Evolutionary conservation across 2,113 vertebrate species (phyloP).

Genomic region (Ochotona curzoniae): DNA sequence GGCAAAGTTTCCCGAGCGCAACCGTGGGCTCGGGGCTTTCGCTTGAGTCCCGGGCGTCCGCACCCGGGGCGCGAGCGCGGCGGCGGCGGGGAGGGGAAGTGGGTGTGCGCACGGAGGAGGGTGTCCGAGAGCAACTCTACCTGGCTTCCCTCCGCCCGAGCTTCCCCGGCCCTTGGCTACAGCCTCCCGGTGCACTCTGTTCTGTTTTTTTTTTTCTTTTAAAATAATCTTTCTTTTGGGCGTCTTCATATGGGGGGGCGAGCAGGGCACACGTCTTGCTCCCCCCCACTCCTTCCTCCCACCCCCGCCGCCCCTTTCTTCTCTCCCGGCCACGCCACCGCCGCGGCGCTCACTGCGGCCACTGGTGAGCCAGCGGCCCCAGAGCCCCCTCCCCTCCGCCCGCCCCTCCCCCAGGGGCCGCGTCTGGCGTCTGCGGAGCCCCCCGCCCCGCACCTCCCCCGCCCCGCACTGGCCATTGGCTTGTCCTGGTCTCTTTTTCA

Average conservation of each 20-base stretch:
- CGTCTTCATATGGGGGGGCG: slow-evolving; percentile 5
- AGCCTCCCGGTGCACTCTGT: not conserved
- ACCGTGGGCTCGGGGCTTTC: slow-evolving; percentile 54
- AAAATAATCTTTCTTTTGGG: slow-evolving; percentile 69
- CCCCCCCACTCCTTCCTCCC: slow-evolving; percentile 18
- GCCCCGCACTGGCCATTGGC: slow-evolving; percentile 88
- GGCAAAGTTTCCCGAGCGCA: slow-evolving; percentile 76
- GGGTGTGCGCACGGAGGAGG: slow-evolving; percentile 76
- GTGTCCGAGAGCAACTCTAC: slow-evolving; percentile 79
- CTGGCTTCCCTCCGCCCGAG: slow-evolving; percentile 72
- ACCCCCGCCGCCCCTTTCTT: slow-evolving; percentile 66
- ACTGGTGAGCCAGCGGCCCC: slow-evolving; percentile 75
- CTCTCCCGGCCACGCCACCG: slow-evolving; percentile 62
- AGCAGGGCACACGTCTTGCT: slow-evolving; percentile 50
- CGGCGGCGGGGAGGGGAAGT: slow-evolving; percentile 69
- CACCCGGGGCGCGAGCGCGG: slow-evolving; percentile 65
- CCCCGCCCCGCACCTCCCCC: slow-evolving; percentile 84
- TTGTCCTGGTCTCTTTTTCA: slow-evolving; percentile 92
- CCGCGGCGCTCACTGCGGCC: slow-evolving; percentile 74
- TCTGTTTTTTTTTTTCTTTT: not conserved
- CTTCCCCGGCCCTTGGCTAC: slow-evolving; percentile 36
- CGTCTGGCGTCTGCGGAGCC: slow-evolving; percentile 81
- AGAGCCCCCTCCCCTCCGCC: slow-evolving; percentile 77
- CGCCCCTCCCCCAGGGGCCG: slow-evolving; percentile 79
- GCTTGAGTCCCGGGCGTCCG: slow-evolving; percentile 29